Evolutionary conservation across 2,888 invertebrate species (phyloP).

Genomic region (Pterostichus madidus): DNA sequence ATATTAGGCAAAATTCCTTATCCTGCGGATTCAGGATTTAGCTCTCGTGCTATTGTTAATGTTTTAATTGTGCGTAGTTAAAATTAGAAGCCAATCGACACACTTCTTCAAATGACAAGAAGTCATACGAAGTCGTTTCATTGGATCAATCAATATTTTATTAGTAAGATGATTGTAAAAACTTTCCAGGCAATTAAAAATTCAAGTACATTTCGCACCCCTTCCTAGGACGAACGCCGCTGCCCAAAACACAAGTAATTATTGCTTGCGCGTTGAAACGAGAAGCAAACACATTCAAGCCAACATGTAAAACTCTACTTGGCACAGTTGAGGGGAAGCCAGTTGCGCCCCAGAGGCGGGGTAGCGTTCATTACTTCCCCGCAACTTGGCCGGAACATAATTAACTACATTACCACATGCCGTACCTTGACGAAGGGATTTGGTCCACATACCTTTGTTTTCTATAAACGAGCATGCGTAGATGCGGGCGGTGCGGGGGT

Average conservation of each 20-base stretch:
- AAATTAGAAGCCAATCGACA: too few species aligned
- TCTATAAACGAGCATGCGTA: slow-evolving; percentile 76
- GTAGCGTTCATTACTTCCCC: neutral
- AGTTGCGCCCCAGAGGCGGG: neutral
- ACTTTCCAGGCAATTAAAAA: neutral
- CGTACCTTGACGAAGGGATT: slow-evolving; percentile 47
- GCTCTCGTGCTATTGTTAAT: too few species aligned
- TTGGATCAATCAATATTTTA: too few species aligned
- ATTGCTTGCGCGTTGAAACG: slow-evolving; percentile 6
- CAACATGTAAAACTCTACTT: slow-evolving; percentile 23
- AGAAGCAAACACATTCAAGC: slow-evolving; percentile 23
- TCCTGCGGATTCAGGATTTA: too few species aligned
- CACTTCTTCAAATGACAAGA: too few species aligned
- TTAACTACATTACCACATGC: slow-evolving; percentile 45
- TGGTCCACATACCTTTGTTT: slow-evolving; percentile 76
- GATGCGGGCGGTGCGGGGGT: slow-evolving; percentile 74
- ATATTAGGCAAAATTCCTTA: too few species aligned
- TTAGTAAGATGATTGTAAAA: neutral
- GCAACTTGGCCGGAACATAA: neutral
- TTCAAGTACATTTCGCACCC: neutral
- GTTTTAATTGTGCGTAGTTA: too few species aligned
- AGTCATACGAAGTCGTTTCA: too few species aligned
- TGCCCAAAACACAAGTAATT: slow-evolving; percentile 1
- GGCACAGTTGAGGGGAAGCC: neutral
- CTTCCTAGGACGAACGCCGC: slow-evolving; percentile 10